Evolutionary conservation across 1,140 invertebrate species (phyloP).

Genomic region (Ostrea edulis): DNA sequence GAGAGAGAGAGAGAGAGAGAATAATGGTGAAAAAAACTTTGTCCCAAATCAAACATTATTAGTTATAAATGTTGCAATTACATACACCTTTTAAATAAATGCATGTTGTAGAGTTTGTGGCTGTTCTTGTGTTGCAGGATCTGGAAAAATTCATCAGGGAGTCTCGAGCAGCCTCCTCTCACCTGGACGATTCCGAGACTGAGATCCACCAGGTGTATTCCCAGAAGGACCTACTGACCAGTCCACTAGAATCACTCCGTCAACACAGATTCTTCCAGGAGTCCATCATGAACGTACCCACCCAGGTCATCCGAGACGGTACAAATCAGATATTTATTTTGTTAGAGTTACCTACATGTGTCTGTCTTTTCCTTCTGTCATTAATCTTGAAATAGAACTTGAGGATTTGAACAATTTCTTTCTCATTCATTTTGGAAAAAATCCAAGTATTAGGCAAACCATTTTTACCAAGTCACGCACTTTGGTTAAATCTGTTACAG

Average conservation of each 20-base stretch:
- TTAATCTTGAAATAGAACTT: not conserved
- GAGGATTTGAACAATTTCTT: not conserved
- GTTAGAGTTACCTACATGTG: too few species aligned
- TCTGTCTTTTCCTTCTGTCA: not conserved
- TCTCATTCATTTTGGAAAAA: not conserved
- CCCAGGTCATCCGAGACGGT: conserved; percentile 71
- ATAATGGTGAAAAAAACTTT: too few species aligned
- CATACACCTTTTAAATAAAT: too few species aligned
- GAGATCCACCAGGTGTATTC: conserved; percentile 63
- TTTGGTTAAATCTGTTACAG: too few species aligned
- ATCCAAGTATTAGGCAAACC: too few species aligned
- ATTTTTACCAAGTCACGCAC: too few species aligned
- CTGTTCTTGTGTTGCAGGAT: conserved; percentile 59
- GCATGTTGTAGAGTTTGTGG: not conserved
- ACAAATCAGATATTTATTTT: not conserved
- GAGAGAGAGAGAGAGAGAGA: too few species aligned
- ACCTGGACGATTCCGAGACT: conserved; percentile 73
- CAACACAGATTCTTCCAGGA: conserved; percentile 72
- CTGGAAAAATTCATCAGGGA: conserved; percentile 76
- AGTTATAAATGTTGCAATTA: too few species aligned
- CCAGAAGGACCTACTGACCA: conserved; percentile 62
- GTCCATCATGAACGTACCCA: conserved; percentile 69
- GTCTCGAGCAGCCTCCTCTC: conserved; percentile 64
- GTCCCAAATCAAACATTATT: too few species aligned
- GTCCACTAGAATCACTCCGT: conserved; percentile 71